phyloP scores from a whole-genome alignment of 2,888 invertebrate species.

The Tortricodes alternella region DNA sequence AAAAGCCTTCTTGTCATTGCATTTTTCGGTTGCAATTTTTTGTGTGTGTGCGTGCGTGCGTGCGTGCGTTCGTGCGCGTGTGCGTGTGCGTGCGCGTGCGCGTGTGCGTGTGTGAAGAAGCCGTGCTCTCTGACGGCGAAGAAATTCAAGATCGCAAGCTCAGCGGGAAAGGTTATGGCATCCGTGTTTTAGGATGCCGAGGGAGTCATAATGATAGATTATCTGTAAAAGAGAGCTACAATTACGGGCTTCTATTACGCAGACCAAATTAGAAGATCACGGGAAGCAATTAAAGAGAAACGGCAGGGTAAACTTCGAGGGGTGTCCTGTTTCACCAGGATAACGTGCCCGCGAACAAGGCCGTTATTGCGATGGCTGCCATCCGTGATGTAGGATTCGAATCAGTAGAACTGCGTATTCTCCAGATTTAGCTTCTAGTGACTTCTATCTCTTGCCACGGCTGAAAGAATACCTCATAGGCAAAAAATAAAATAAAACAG shows the following conservation, averaged over 20 bases:
- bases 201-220: neutral
- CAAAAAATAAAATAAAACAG: too few species aligned
- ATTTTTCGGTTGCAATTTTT: too few species aligned
- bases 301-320: neutral
- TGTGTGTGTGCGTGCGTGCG: too few species aligned
- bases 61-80: too few species aligned
- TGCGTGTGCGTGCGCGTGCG: too few species aligned
- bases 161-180: slow-evolving; percentile 3
- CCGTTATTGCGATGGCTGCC: neutral
- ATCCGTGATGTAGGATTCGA: neutral
- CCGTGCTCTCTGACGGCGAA: neutral
- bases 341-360: neutral
- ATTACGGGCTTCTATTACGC: neutral
- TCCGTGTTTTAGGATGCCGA: neutral
- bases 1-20: too few species aligned
- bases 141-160: neutral
- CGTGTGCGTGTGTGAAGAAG: too few species aligned
- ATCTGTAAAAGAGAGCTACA: neutral
- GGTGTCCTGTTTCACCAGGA: neutral
- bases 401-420: neutral
- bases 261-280: neutral
- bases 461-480: too few species aligned
- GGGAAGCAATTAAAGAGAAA: neutral
- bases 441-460: neutral
- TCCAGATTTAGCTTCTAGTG: neutral